A percentile compares a stretch with the other conserved stretches of the same genome.
These are phyloP conservation scores for Meriones psammophilus DNA, from an alignment of 2,797 vertebrate genomes.

Conservation along the genomic window DNA sequence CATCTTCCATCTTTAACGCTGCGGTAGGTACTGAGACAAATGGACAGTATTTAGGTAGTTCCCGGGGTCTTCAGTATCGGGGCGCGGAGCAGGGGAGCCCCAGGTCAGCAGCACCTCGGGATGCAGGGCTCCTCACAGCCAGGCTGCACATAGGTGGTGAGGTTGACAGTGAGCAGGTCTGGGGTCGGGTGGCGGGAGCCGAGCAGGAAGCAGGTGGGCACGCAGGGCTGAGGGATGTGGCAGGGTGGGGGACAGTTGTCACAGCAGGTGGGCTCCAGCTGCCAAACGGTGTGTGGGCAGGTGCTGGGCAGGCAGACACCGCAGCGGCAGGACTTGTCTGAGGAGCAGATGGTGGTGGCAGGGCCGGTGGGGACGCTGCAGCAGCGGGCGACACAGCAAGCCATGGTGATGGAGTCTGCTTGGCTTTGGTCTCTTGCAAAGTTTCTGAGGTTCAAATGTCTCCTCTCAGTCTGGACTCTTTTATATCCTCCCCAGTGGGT, in stretches of 20 bases:
- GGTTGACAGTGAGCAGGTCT: constrained; percentile 70
- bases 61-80: not conserved
- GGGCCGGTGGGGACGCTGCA: constrained; percentile 77
- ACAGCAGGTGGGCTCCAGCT: constrained; percentile 81
- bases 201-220: constrained; percentile 82
- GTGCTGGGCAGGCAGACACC: constrained; percentile 85
- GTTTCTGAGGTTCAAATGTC: constrained; percentile 41
- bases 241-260: constrained; percentile 77
- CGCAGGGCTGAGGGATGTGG: constrained; percentile 77
- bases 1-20: not conserved
- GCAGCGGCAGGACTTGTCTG: constrained; percentile 77
- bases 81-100: not conserved
- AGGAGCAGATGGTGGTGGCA: constrained; percentile 84
- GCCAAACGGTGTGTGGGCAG: constrained; percentile 79
- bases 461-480: constrained; percentile 53
- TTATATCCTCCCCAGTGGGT: constrained; percentile 55
- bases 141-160: constrained; percentile 73
- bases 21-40: not conserved
- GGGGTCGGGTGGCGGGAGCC: constrained; percentile 72
- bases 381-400: constrained; percentile 54
- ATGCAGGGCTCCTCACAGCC: constrained; percentile 63
- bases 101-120: constrained; percentile 48
- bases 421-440: not conserved
- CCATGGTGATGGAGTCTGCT: constrained; percentile 33
- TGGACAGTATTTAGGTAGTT: not conserved